Evolutionary conservation across 2,113 vertebrate genomes (phyloP).

Genomic region (Natator depressus): DNA sequence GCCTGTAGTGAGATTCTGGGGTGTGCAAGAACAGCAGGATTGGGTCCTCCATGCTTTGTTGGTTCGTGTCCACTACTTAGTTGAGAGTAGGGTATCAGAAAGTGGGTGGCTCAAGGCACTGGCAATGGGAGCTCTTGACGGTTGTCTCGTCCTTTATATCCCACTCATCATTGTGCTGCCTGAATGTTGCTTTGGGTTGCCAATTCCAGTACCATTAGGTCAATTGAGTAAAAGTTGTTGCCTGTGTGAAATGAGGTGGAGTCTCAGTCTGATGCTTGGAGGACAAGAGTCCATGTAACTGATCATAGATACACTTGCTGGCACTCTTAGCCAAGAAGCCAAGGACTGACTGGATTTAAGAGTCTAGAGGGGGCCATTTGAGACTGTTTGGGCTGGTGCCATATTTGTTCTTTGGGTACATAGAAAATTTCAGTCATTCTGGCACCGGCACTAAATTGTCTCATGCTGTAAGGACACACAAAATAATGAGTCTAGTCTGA

Average conservation of each 20-base stretch:
- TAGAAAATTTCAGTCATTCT: background rate
- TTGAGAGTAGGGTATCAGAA: background rate
- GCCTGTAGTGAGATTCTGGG: background rate
- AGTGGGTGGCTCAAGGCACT: rapidly evolving
- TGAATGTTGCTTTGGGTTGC: background rate
- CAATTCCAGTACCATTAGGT: background rate
- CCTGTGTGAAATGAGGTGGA: background rate
- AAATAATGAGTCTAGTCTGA: background rate
- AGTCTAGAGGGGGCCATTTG: background rate
- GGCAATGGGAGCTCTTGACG: background rate
- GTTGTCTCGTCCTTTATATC: background rate
- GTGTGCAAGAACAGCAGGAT: background rate
- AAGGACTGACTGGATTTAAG: background rate
- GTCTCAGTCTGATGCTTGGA: too few species aligned
- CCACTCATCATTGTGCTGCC: too few species aligned
- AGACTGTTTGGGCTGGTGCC: background rate
- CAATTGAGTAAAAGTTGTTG: background rate
- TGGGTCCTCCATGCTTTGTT: background rate
- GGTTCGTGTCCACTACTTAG: rapidly evolving
- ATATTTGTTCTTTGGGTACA: background rate
- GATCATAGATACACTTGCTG: background rate
- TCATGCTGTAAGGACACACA: background rate
- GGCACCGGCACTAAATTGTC: background rate
- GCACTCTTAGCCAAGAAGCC: background rate
- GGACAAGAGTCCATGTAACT: too few species aligned